These are phyloP conservation scores for Nemoura dubitans DNA, from an alignment of 2,888 invertebrate genomes.

Conservation along the genomic window DNA sequence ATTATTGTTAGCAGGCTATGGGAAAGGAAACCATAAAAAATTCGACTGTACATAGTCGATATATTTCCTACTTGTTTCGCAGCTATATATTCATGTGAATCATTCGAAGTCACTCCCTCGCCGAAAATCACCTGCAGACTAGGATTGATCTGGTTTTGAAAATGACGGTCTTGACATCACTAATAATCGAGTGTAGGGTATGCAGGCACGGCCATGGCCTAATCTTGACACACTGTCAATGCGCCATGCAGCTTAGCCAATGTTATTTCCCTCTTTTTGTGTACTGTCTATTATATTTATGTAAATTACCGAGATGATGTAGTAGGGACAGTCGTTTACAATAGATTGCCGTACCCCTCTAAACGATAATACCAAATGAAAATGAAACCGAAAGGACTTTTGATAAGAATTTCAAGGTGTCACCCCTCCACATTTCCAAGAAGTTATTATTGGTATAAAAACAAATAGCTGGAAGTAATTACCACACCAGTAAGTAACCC, in stretches of 20 bases:
- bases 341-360: constrained; percentile 23
- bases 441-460: constrained; percentile 28
- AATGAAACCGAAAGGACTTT: constrained; percentile 26
- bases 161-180: constrained; percentile 33
- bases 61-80: neutral
- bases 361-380: constrained; percentile 26
- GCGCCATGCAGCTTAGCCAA: constrained; percentile 14
- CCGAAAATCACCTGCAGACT: constrained; percentile 15
- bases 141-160: constrained; percentile 28
- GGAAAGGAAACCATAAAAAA: no score
- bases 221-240: constrained; percentile 46
- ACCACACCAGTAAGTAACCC: constrained; percentile 13
- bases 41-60: no score
- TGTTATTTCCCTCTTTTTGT: constrained; percentile 24
- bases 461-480: neutral
- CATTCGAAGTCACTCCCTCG: neutral
- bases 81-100: neutral
- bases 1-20: no score
- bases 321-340: constrained; percentile 8
- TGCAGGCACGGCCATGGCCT: constrained; percentile 47
- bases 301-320: constrained; percentile 35
- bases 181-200: neutral
- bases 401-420: constrained; percentile 19
- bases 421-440: neutral
- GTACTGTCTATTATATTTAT: constrained; percentile 31